phyloP scores from a whole-genome alignment of 2,113 vertebrate species.

The Alligator mississippiensis region DNA sequence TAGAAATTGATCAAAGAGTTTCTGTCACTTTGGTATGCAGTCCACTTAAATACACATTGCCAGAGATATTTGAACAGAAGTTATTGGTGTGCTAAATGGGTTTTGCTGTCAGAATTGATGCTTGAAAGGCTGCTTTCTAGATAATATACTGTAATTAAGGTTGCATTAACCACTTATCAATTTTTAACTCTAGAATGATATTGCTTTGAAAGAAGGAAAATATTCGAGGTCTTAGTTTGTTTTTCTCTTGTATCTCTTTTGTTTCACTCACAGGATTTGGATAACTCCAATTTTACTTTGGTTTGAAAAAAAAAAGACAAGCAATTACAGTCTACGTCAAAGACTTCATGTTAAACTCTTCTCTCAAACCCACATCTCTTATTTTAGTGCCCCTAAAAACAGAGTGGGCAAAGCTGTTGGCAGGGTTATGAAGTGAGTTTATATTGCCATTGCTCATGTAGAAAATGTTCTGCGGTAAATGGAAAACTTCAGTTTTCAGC shows the following conservation, averaged over 20 bases:
- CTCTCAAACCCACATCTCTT: background rate
- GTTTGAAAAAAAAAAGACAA: background rate
- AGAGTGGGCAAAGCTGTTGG: background rate
- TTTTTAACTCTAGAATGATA: background rate
- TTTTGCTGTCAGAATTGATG: conserved; percentile 32
- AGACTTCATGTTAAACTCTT: background rate
- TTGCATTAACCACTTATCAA: conserved; percentile 4
- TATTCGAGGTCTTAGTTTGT: background rate
- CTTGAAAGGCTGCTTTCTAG: conserved; percentile 29
- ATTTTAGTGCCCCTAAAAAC: background rate
- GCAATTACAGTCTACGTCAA: background rate
- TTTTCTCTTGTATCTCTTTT: conserved; percentile 22
- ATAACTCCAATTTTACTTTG: conserved; percentile 1
- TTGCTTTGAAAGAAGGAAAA: conserved; percentile 23
- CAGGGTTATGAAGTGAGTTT: background rate
- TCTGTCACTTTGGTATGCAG: conserved; percentile 15
- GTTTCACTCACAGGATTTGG: background rate
- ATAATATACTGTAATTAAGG: background rate
- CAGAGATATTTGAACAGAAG: conserved; percentile 33
- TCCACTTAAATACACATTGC: conserved; percentile 30
- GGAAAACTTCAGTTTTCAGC: background rate
- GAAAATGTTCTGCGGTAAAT: background rate
- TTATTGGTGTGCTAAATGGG: background rate
- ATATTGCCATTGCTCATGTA: conserved; percentile 10
- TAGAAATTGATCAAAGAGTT: conserved; percentile 48